These are phyloP conservation scores for Polia nebulosa DNA, from an alignment of 2,888 invertebrate genomes.

Conservation along the genomic window DNA sequence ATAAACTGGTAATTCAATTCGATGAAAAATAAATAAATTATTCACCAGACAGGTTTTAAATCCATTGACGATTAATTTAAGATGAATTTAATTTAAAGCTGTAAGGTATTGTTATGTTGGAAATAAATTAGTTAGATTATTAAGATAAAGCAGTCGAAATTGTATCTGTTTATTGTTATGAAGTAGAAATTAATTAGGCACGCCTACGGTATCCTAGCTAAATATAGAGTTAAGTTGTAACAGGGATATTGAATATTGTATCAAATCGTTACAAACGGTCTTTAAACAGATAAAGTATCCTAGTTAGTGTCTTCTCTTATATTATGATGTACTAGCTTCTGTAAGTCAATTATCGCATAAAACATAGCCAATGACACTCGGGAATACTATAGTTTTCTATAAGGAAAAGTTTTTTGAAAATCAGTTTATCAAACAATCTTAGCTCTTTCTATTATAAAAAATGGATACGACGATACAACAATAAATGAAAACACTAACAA, in stretches of 20 bases:
- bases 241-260: neutral
- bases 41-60: slow-evolving; percentile 42
- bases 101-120: slow-evolving; percentile 15
- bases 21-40: slow-evolving; percentile 30
- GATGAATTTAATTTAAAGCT: slow-evolving; percentile 34
- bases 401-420: no score
- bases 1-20: slow-evolving; percentile 25
- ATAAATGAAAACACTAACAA: no score
- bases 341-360: no score
- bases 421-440: no score
- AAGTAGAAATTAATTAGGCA: neutral
- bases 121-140: slow-evolving; percentile 20
- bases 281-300: neutral
- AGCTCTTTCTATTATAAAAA: no score
- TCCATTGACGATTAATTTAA: slow-evolving; percentile 27
- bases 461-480: no score
- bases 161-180: neutral
- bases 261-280: neutral
- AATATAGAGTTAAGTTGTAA: neutral
- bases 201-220: neutral
- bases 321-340: no score
- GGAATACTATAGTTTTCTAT: no score
- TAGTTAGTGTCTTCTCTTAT: no score
- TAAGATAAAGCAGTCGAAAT: neutral
- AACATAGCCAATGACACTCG: no score